Evolutionary conservation across 2,888 invertebrate species (phyloP), one percentile per base, ranked within the genome.

Genomic region (Caenorhabditis sp.): DNA sequence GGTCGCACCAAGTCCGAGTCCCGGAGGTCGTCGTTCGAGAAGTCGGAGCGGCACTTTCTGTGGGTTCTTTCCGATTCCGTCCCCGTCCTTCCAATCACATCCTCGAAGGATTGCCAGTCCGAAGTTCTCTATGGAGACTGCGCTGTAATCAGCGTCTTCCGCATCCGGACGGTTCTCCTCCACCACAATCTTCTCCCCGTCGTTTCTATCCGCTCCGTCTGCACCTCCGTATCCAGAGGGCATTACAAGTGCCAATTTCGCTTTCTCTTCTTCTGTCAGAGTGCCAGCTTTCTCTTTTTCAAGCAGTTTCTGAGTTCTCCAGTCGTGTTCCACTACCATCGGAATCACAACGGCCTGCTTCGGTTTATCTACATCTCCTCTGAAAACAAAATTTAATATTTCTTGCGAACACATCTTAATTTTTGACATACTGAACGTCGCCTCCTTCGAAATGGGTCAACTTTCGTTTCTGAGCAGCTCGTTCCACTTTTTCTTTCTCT

Each of bases 71-170:
- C 86, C 87, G n/a, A 87, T 86, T 30, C 86, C 85, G 9, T 88
- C 83, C 4, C 90, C 90, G 56, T 90, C 90, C 78, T 90, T 91
- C 91, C 91, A 91, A 13, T 91, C 97, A 96, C 96, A 97, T 8
- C 97, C 98, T 76, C 96, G 91, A 1, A 98, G 91, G 94, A 97
- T 93, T 0, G 97, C 98, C 89, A 94, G 88, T 2, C 98, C 98
- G 92, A 93, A 98, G 61, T 94, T 93, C 86, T 92, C 92, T 20
- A 94, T 92, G 0, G 94, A 93, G 73, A 94, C 91, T 43, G 59
- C 74, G 30, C 65, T 71, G 43, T 85, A 85, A 62, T 85, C 85
- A 4, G 85, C 85, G 46, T 85, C 85, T 72, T 77, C 82, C 2
- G 75, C 62, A 6, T 71, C 76, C 1, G 2, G 53, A 2, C 39